Evolutionary conservation across 2,113 vertebrate genomes (phyloP).

Genomic region (Prochilodus magdalenae): DNA sequence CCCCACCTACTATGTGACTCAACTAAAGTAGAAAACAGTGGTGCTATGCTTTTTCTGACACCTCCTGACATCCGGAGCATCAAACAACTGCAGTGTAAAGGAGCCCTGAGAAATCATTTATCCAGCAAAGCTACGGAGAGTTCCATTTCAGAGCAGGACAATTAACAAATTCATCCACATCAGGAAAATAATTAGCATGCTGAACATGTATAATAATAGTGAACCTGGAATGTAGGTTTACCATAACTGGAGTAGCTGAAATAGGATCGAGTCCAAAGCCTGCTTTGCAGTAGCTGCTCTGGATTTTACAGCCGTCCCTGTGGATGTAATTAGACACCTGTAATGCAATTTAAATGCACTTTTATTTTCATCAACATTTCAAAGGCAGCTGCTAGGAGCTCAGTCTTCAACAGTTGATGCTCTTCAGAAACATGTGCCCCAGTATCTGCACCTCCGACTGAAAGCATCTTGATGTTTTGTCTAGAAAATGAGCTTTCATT

Average conservation of each 20-base stretch:
- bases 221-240: background rate
- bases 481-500: background rate
- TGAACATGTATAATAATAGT: background rate
- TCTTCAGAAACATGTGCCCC: constrained; percentile 3
- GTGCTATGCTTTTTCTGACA: too few species aligned
- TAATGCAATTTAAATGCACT: background rate
- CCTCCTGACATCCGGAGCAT: too few species aligned
- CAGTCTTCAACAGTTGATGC: background rate
- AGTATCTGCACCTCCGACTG: constrained; percentile 28
- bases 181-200: background rate
- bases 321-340: background rate
- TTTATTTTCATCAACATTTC: constrained; percentile 20
- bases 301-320: background rate
- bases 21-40: too few species aligned
- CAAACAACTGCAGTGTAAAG: background rate
- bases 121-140: background rate
- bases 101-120: background rate
- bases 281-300: background rate
- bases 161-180: background rate
- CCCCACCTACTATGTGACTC: too few species aligned
- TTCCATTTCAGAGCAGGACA: background rate
- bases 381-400: constrained; percentile 36
- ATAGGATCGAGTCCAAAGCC: background rate
- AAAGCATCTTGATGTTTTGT: constrained; percentile 23
- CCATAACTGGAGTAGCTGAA: background rate